phyloP scores from a whole-genome alignment of 2,797 vertebrate species.

The Manis crassicaudata region DNA sequence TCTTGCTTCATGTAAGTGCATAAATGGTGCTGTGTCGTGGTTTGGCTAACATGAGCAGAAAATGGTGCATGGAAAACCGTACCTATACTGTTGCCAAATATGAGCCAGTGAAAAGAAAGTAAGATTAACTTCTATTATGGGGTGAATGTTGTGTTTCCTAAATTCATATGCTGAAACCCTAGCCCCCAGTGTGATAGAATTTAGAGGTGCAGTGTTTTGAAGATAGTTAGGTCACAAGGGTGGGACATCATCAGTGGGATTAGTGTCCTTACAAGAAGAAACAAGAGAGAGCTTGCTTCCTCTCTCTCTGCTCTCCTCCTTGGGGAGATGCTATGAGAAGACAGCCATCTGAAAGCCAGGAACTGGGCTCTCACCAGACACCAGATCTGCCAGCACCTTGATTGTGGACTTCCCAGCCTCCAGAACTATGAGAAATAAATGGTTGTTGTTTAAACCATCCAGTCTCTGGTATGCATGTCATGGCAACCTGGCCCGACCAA shows the following conservation, averaged over 20 bases:
- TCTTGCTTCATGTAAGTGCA: neutral
- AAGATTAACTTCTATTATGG: neutral
- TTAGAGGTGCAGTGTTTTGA: neutral
- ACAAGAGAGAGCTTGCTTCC: neutral
- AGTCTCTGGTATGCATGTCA: neutral
- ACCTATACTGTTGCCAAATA: too few species aligned
- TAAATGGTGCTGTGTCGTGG: neutral
- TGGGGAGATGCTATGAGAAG: rapidly evolving
- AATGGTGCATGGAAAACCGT: neutral
- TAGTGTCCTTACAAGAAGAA: neutral
- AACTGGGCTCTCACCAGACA: neutral
- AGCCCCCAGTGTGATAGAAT: neutral
- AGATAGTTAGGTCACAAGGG: neutral
- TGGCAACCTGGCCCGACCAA: neutral
- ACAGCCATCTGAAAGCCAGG: neutral
- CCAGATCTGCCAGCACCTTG: neutral
- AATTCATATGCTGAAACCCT: neutral
- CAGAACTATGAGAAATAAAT: neutral
- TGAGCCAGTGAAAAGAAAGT: neutral
- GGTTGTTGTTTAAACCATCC: neutral
- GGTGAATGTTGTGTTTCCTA: neutral
- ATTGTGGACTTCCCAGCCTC: neutral
- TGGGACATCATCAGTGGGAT: neutral
- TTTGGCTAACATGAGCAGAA: neutral
- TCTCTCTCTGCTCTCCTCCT: neutral